Evolutionary conservation across 2,113 vertebrate species (phyloP), one percentile per base, ranked within the genome.

Genomic region (Cyprinodon variegatus): DNA sequence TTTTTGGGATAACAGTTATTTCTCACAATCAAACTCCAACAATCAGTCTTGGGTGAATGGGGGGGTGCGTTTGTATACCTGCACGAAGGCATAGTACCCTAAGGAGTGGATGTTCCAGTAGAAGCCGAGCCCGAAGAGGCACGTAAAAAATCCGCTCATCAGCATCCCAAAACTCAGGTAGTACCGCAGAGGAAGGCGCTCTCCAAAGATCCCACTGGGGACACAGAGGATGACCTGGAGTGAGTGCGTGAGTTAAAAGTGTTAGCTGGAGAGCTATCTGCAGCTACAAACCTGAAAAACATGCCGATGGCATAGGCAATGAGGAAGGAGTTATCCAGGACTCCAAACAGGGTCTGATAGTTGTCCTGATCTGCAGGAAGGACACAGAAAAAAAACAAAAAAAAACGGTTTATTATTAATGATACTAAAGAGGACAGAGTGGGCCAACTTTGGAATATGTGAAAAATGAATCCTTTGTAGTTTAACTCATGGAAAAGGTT

Each of bases 291-390:
- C 98, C 98, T 99, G 93, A 99, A 93, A 64, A 98, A 99, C 98
- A 99, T 99, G 87, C 97, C 98, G 0, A 99, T 92, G 77, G 98
- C 98, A 0, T 99, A 99, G 62, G 98, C 95, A 74, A 99, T 95
- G 20, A 99, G 94, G 88, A 99, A 99, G 78, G 95, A 97, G 0
- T 99, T 98, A 80, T 99, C 98, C 95, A 99, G 71, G 0, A 93
- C 94, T 11, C 96, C 97, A 62, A 97, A 96, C 37, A 99, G 88
- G 2, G 96, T 95, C 75, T 96, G 94, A 70, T 99, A 99, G 93
- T 99, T 97, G 72, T 93, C 89, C 74, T 95, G 90, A 84, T 98
- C 98, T 99, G 84, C 74, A 88, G 50, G 53, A 0, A 78, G 4
- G 15, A 77, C 20, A 83, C 6, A 78, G 5, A 45, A 9, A 3